phyloP scores from a whole-genome alignment of 2,113 vertebrate genomes.

The Rissa tridactyla region DNA sequence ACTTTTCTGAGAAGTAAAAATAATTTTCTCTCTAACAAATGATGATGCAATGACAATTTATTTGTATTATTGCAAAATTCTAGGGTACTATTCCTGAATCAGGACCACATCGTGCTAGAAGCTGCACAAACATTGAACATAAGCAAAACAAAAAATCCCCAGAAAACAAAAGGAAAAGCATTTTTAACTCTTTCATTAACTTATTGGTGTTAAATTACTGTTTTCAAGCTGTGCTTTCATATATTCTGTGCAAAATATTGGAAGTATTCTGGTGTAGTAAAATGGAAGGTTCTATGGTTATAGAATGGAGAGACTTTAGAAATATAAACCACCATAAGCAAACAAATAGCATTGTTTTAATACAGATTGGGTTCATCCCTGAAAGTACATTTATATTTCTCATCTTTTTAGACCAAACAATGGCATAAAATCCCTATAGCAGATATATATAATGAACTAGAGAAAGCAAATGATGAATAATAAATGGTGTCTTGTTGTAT shows the following conservation, averaged over 20 bases:
- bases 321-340: neutral
- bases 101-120: neutral
- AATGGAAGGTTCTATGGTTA: neutral
- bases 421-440: neutral
- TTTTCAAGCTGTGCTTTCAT: neutral
- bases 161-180: neutral
- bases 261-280: neutral
- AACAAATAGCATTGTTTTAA: neutral
- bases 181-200: neutral
- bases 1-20: neutral
- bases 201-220: neutral
- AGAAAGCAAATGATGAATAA: constrained; percentile 49
- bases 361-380: neutral
- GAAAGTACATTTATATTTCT: neutral
- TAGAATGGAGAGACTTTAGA: neutral
- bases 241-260: neutral
- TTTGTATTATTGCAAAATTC: neutral
- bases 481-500: constrained; percentile 27
- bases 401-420: constrained; percentile 8
- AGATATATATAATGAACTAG: constrained; percentile 38
- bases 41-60: neutral
- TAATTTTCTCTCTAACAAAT: neutral
- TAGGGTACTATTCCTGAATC: neutral
- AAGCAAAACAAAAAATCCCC: neutral
- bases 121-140: neutral